These are phyloP conservation scores for Tachuris rubrigastra DNA, from an alignment of 2,113 vertebrate species.

Conservation along the genomic window DNA sequence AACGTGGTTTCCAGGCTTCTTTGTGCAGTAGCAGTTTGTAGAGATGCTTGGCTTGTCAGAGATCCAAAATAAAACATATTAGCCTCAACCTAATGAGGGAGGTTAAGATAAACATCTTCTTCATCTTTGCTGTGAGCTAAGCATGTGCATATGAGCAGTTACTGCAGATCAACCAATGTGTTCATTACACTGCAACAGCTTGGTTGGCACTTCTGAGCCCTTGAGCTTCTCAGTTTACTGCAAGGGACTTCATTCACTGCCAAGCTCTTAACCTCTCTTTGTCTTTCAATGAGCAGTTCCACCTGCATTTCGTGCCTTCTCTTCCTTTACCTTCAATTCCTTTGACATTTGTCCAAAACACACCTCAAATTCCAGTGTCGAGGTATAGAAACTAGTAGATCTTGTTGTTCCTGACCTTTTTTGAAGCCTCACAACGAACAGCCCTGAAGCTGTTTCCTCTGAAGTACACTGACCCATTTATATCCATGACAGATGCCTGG, in stretches of 20 bases:
- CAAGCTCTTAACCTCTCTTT: neutral
- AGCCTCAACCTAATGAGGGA: neutral
- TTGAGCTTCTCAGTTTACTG: neutral
- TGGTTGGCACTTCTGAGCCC: neutral
- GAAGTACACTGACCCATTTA: neutral
- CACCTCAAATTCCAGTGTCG: neutral
- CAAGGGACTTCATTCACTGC: neutral
- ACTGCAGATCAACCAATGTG: neutral
- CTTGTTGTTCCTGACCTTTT: neutral
- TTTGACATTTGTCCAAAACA: neutral
- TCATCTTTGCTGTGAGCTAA: neutral
- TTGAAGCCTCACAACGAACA: neutral
- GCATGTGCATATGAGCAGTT: fast-evolving
- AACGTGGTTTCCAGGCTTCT: neutral
- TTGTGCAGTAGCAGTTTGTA: neutral
- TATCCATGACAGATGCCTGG: neutral
- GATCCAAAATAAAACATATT: neutral
- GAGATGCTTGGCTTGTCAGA: neutral
- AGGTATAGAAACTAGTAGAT: neutral
- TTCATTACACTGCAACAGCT: neutral
- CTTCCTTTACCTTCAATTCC: neutral
- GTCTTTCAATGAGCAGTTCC: neutral
- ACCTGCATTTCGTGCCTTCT: neutral
- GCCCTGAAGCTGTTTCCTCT: neutral
- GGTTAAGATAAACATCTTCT: neutral